phyloP scores from a whole-genome alignment of 1,140 invertebrate genomes.

The Oedothorax gibbosus region DNA sequence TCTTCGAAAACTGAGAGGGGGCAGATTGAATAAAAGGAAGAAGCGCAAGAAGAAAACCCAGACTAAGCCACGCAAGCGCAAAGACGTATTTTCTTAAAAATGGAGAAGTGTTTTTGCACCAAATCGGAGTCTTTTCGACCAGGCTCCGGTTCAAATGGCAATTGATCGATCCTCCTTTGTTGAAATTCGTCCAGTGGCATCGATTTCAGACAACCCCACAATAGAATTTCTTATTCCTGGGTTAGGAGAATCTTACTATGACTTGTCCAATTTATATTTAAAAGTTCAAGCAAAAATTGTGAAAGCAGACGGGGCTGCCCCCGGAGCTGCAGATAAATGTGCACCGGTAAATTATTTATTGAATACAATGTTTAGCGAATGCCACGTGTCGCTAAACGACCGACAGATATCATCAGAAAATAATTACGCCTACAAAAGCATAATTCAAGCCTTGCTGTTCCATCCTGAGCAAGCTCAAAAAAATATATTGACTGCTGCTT shows the following conservation, averaged over 20 bases:
- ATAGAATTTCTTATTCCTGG: neutral
- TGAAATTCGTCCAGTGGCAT: neutral
- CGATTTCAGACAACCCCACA: neutral
- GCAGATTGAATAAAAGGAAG: neutral
- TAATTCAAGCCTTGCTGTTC: neutral
- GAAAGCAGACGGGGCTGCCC: neutral
- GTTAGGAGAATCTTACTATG: neutral
- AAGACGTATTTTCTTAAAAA: slow-evolving; percentile 5
- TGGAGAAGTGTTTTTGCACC: neutral
- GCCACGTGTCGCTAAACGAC: neutral
- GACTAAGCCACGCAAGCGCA: neutral
- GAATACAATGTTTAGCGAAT: slow-evolving; percentile 5
- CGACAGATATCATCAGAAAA: neutral
- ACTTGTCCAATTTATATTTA: neutral
- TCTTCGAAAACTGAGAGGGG: neutral
- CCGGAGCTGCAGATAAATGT: neutral
- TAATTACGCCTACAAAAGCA: neutral
- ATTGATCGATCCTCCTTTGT: neutral
- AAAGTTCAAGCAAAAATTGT: neutral
- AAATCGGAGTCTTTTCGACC: neutral
- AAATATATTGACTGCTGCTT: neutral
- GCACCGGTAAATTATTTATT: neutral
- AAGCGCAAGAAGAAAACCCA: neutral
- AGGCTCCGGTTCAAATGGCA: neutral
- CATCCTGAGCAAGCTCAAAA: neutral